Base-by-base conservation (phyloP, 2,888 invertebrate genomes). In the Harpalus rubripes region DNA sequence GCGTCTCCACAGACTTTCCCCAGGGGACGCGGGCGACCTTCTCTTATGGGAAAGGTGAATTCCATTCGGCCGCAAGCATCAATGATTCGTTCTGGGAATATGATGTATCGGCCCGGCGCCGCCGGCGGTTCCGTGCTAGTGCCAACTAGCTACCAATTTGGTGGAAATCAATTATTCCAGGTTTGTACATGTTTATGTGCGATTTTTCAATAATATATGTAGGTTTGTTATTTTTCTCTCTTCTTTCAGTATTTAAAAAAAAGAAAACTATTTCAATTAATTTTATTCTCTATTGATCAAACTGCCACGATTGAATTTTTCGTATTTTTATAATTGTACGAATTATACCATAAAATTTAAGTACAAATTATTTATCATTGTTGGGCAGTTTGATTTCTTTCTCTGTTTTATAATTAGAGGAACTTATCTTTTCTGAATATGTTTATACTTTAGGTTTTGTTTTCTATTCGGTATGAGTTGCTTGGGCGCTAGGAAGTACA, bases 101-200 rank as follows among this genome's bases (percentile, higher is more conserved):
- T 95, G 91, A 93, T 96, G 92, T 95, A 95, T 88, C 94, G 95
- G 91, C 94, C 94, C 87, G 92, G 93, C 86, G 93, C 93, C 85
- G 92, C 94, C 22, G 92, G 92, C 72, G 89, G 89, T 0, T 91
- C 92, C 82, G 92, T 94, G 68, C 89, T 93, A 87, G 92, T 94
- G 84, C 93, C 94, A 12, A 92, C 93, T 8, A 93, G 93, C 85
- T 95, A 94, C 89, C 93, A 93, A 87, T 91, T 94, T 86, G 91
- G 92, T 87, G 93, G 93, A 87, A 94, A 93, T 90, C 94, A 94
- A 89, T 91, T 94, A 88, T 94, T 93, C 91, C 93, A 94, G 92
- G 95, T 95, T 91, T 92, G 91, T 89, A 86, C 15, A 12, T 26
- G 12, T 65, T 32, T 63, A 32, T 32, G 32, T 22, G 32, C 32